A percentile compares a stretch with the other conserved stretches of the same genome.
Evolutionary conservation across 37 sponge, comb jelly and placozoan species (phyloP).

Genomic region (Tethya wilhelma): DNA sequence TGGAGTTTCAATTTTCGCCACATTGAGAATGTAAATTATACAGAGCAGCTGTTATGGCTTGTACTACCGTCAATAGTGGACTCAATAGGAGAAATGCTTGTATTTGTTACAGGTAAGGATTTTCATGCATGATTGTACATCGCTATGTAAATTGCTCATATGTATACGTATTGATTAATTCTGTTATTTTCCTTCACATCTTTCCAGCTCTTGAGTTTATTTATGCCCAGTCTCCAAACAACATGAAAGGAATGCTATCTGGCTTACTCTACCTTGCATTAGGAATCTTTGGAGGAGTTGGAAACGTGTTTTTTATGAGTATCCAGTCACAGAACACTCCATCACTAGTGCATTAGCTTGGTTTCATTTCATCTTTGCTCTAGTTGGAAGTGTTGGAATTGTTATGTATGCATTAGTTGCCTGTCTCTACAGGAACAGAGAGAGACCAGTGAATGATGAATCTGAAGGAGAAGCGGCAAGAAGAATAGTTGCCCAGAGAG

Average conservation of each 20-base stretch:
- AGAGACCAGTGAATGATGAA: slow-evolving; percentile 35
- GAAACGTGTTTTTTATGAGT: neutral
- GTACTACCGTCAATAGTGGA: no score
- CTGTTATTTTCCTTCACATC: no score
- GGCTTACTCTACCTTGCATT: slow-evolving; percentile 53
- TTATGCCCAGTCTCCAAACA: slow-evolving; percentile 67
- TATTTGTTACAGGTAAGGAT: no score
- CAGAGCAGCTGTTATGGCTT: no score
- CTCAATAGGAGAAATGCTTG: no score
- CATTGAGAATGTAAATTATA: no score
- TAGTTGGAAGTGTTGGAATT: slow-evolving; percentile 20
- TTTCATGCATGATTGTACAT: no score
- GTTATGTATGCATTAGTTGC: slow-evolving; percentile 29
- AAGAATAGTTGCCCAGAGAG: slow-evolving; percentile 6
- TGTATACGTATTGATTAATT: no score
- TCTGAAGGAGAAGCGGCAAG: slow-evolving; percentile 1
- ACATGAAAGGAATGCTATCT: slow-evolving; percentile 60
- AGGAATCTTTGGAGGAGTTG: slow-evolving; percentile 19
- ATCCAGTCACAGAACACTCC: neutral
- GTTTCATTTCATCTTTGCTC: neutral
- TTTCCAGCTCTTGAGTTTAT: slow-evolving; percentile 62
- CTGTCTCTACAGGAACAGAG: slow-evolving; percentile 37
- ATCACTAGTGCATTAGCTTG: no score
- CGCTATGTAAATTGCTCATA: no score
- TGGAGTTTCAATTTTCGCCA: no score